A percentile compares a stretch with the other conserved stretches of the same genome.
Evolutionary conservation across 2,797 vertebrate species (phyloP).

Genomic region (Liasis olivaceus): DNA sequence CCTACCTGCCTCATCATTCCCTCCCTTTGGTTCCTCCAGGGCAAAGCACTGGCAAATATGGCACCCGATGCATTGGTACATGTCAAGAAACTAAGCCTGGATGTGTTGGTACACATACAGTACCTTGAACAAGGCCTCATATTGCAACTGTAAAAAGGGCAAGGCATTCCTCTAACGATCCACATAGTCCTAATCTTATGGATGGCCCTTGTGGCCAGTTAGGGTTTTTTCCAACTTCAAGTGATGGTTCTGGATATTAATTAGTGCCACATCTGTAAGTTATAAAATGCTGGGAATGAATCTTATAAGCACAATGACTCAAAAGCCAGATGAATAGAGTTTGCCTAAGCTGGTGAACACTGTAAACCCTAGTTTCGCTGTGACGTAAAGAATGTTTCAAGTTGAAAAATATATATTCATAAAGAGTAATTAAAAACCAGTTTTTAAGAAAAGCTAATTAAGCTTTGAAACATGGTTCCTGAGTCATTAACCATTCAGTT

Average conservation of each 20-base stretch:
- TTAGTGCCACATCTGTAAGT: not conserved
- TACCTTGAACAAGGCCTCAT: not conserved
- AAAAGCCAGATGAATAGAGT: not conserved
- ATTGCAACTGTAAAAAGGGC: not conserved
- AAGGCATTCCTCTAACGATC: not conserved
- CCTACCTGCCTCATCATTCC: not conserved
- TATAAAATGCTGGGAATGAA: not conserved
- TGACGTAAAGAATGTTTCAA: not conserved
- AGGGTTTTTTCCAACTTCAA: not conserved
- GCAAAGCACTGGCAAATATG: not conserved
- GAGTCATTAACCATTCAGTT: not conserved
- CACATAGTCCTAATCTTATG: not conserved
- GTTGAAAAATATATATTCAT: not conserved
- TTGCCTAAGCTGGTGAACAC: not conserved
- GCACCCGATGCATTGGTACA: not conserved
- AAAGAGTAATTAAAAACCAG: not conserved
- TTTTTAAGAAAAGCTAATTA: not conserved
- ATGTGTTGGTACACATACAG: not conserved
- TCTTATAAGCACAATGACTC: not conserved
- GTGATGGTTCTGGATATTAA: not conserved
- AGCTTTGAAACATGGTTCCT: not conserved
- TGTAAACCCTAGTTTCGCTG: not conserved
- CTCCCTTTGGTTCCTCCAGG: not conserved
- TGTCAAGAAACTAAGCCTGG: not conserved
- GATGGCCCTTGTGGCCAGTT: not conserved